These are phyloP conservation scores for Saturnia japonica DNA, from an alignment of 2,888 invertebrate species.

Conservation along the genomic window DNA sequence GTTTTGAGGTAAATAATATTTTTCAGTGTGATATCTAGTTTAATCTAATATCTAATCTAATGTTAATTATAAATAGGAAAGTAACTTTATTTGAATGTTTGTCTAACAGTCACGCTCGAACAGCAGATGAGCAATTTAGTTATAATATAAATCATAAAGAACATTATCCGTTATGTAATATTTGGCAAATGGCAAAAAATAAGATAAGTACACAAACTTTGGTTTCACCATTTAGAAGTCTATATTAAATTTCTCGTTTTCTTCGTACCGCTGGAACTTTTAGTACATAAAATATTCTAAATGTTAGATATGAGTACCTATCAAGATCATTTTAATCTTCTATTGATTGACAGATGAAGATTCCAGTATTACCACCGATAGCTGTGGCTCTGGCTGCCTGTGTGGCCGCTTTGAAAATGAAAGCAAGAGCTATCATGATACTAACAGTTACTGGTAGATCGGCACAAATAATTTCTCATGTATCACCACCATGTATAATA, in stretches of 20 bases:
- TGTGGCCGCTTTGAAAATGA: conserved; percentile 10
- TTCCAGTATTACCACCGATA: conserved; percentile 5
- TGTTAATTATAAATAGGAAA: too few relatives aligned
- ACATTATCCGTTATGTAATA: background rate
- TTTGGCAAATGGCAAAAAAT: background rate
- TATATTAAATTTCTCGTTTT: background rate
- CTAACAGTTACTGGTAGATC: conserved; percentile 11
- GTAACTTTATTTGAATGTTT: too few relatives aligned
- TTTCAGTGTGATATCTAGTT: background rate
- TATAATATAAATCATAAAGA: background rate
- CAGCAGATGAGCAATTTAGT: too few relatives aligned
- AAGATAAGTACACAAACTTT: background rate
- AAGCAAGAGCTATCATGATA: conserved; percentile 2
- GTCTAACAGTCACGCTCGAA: too few relatives aligned
- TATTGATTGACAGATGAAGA: conserved; percentile 24
- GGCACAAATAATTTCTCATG: background rate
- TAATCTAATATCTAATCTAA: too few relatives aligned
- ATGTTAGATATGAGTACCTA: background rate
- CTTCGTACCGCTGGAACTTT: too few relatives aligned
- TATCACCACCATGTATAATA: conserved; percentile 11
- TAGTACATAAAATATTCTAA: background rate
- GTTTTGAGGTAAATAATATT: conserved; percentile 30
- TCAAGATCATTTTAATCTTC: background rate
- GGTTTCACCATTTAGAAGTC: background rate
- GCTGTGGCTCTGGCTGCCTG: conserved; percentile 7